A percentile compares a stretch with the other conserved stretches of the same genome.
These are phyloP conservation scores for Oceanites oceanicus DNA, from an alignment of 2,113 vertebrate genomes.

Conservation along the genomic window DNA sequence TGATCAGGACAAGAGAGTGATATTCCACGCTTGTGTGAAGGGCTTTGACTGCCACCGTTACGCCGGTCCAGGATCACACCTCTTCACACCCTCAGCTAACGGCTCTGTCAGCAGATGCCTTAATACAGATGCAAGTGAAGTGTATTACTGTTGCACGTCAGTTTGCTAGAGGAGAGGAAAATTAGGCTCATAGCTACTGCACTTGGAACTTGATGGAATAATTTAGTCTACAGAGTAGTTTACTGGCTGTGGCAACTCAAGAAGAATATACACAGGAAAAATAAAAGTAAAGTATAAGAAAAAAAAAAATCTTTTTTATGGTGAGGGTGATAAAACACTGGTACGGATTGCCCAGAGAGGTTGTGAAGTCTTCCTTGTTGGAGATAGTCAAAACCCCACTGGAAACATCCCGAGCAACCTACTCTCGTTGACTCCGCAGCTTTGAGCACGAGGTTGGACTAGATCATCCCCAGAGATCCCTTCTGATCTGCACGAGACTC, in stretches of 20 bases:
- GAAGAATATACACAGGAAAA: background rate
- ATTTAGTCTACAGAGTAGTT: background rate
- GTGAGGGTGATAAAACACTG: background rate
- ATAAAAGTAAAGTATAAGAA: background rate
- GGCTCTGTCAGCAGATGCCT: background rate
- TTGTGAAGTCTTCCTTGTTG: background rate
- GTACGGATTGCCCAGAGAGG: background rate
- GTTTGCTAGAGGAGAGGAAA: background rate
- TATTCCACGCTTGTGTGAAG: background rate
- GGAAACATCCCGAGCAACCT: background rate
- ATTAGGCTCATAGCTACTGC: background rate
- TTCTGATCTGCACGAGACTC: background rate
- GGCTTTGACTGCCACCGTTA: background rate
- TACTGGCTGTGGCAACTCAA: background rate
- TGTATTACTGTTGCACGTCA: background rate
- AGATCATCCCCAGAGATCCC: background rate
- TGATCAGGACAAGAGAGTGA: background rate
- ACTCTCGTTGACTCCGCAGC: rapidly evolving
- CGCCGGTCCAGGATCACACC: background rate
- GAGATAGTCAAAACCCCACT: background rate
- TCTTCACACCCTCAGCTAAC: background rate
- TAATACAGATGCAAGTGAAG: background rate
- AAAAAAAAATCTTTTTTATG: background rate
- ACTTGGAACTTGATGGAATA: background rate
- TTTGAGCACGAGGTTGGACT: background rate